phyloP scores from a whole-genome alignment of 2,888 invertebrate species.

The Drosophila recens region DNA sequence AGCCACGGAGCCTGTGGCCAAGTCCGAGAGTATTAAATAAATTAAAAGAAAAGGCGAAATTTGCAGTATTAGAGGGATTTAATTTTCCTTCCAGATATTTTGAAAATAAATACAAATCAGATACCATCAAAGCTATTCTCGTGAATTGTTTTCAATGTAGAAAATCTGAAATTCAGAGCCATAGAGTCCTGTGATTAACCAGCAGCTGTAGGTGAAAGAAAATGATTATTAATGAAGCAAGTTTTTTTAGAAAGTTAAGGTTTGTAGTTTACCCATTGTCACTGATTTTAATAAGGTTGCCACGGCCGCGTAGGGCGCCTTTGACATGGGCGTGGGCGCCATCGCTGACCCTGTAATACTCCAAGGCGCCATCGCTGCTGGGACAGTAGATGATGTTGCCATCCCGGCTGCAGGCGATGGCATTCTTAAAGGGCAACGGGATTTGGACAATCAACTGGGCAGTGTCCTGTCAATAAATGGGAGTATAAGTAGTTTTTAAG shows the following conservation, averaged over 20 bases:
- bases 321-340: slow-evolving; percentile 76
- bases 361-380: slow-evolving; percentile 80
- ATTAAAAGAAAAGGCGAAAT: background rate
- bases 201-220: slow-evolving; percentile 71
- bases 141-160: slow-evolving; percentile 46
- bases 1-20: background rate
- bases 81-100: background rate
- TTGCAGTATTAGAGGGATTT: background rate
- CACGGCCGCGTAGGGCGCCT: slow-evolving; percentile 81
- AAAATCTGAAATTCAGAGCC: slow-evolving; percentile 83
- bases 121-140: background rate
- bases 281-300: slow-evolving; percentile 82
- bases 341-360: slow-evolving; percentile 79
- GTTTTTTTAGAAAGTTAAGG: background rate
- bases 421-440: slow-evolving; percentile 84
- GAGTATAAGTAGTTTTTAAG: background rate
- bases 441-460: slow-evolving; percentile 80
- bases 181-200: slow-evolving; percentile 84
- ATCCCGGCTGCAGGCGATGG: slow-evolving; percentile 79
- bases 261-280: slow-evolving; percentile 82
- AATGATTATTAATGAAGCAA: background rate
- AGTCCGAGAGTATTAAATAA: background rate
- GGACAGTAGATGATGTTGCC: slow-evolving; percentile 82
- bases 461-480: slow-evolving; percentile 64
- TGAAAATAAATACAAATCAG: background rate